Base-by-base conservation (phyloP, 2,888 invertebrate genomes). In the Dicycla oo region DNA sequence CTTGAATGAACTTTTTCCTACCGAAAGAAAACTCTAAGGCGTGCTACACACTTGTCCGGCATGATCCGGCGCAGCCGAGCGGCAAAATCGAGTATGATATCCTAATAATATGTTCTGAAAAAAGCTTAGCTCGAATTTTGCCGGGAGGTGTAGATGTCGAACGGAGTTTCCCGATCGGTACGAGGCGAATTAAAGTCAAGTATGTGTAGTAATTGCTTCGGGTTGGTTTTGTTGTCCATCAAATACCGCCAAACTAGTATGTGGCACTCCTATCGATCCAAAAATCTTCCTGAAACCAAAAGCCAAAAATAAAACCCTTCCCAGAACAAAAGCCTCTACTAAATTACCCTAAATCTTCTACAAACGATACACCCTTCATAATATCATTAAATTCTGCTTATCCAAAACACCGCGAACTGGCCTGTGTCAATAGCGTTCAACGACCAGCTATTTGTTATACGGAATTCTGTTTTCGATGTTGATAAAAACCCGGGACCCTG, bases 401-500 rank as follows among this genome's bases (percentile, higher is more conserved):
- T 68, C 63, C 71, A 73, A 77, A 83, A 83, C 63, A 75, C 60
- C 69, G 67, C 70, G 75, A 80, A 84, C 83, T 83, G 79, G 69
- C 72, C 81, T 78, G 70, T 80, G 84, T 81, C 86, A 87, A 87
- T 82, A 83, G 83, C 73, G 69, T 61, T 58, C 72, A 85, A 85
- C 68, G 85, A 73, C 75, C 72, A 61, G 38, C 78, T 83, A 87
- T 88, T 88, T 88, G 76, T 87, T 84, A 86, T 76, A 86, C 60
- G 80, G 75, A 84, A 88, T 83, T 76, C 86, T 88, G 83, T 85
- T 86, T 83, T 83, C 75, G 86, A 88, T 88, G 88, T 88, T 88
- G 88, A 88, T 86, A 89, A 88, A 89, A 88, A 86, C 78, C 78
- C 69, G 69, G 73, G 57, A 38, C 61, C 58, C 73, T 82, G 76